These are phyloP conservation scores for Heteronetta atricapilla DNA, from an alignment of 2,113 vertebrate genomes.

Conservation along the genomic window DNA sequence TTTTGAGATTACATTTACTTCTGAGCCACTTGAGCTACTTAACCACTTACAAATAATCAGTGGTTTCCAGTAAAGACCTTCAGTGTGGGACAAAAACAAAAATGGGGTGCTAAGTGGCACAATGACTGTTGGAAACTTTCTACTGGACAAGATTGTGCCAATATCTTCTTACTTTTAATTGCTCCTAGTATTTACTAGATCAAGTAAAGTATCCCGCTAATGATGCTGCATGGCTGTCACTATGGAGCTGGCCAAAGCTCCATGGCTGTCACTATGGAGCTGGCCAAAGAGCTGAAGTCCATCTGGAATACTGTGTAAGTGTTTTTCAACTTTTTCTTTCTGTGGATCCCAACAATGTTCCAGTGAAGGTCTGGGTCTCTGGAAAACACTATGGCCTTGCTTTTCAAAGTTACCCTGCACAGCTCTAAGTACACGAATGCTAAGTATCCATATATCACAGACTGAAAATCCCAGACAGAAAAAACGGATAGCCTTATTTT, in stretches of 20 bases:
- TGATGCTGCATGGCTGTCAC: neutral
- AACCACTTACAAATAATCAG: neutral
- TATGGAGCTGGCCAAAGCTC: neutral
- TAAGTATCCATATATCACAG: neutral
- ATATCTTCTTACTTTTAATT: fast-evolving
- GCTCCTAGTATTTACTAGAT: neutral
- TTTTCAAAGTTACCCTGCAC: neutral
- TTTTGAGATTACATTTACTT: neutral
- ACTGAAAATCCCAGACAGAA: neutral
- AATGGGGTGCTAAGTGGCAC: neutral
- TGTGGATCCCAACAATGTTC: neutral
- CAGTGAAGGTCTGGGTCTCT: neutral
- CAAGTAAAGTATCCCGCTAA: neutral
- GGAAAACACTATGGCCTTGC: neutral
- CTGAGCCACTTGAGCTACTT: neutral
- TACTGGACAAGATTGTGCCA: neutral
- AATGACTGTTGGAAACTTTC: neutral
- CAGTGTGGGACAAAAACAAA: neutral
- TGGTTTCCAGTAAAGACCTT: neutral
- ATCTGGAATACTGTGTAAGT: neutral
- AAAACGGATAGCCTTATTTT: neutral
- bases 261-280: neutral
- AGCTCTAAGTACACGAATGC: neutral
- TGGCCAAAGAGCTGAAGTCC: neutral
- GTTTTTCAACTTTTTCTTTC: neutral